Base-by-base conservation (phyloP, 2,888 invertebrate species). In the Drosophila macrothrix region DNA sequence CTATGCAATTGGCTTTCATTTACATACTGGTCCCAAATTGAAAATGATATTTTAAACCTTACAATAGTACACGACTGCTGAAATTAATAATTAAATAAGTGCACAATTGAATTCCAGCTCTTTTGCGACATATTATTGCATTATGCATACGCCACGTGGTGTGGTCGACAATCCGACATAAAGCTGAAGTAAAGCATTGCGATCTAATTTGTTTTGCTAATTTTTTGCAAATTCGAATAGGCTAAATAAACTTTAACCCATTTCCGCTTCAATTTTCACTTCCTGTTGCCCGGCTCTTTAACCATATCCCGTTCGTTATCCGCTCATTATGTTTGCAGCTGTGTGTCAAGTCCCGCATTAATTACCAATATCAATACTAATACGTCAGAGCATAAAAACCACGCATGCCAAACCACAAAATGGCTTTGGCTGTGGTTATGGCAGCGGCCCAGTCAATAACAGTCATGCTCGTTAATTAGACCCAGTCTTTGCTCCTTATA, bases 81-180 rank as follows among this genome's bases (percentile, higher is more conserved):
- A 70, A 71, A 78, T 88, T 70, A 85, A 88, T 88, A 70, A 88
- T 88, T 85, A 43, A 85, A 83, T 78, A 69, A 62, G 65, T 60
- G 72, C 56, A 49, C 78, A 80, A 88, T 88, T 85, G 72, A 88
- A 85, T 85, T 80, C 66, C 55, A 58, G 67, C 35, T 35, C 22
- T 60, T 66, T 54, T 66, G 60, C 54, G 65, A 52, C 59, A 78
- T 64, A 62, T 62, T 49, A 64, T 58, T 73, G 66, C 65, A 83
- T 83, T 83, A 83, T 76, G 82, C 79, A 88, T 85, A 84, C 85
- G 85, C 79, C 83, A 52, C 46, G 79, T 74, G 68, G 39, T 56
- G 64, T 49, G 70, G 54, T 66, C 39, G 63, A 43, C 60, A 78
- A 49, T 59, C 60, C 43, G 61, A 28, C 60, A 58, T 31, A 14